These are phyloP conservation scores for Sitta carolinensis DNA, from an alignment of 2,797 vertebrate species.

Conservation along the genomic window DNA sequence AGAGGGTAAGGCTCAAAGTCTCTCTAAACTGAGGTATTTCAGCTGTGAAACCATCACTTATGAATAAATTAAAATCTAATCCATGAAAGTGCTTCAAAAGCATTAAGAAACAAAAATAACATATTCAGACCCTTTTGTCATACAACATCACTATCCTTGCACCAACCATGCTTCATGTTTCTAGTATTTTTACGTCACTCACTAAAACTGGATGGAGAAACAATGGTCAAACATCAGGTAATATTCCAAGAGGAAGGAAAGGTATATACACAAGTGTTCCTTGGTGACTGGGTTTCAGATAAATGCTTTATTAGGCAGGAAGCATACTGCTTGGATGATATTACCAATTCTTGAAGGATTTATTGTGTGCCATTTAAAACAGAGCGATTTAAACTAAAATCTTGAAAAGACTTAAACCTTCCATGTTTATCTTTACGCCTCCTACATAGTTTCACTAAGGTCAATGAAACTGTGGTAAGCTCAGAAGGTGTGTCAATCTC, in stretches of 20 bases:
- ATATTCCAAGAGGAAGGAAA: not conserved
- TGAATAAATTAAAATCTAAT: not conserved
- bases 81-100: not conserved
- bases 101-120: not conserved
- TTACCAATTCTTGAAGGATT: slow-evolving; percentile 3
- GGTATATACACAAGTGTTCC: not conserved
- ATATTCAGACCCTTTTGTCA: not conserved
- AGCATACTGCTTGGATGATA: not conserved
- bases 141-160: not conserved
- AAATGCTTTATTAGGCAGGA: not conserved
- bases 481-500: slow-evolving; percentile 1
- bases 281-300: not conserved
- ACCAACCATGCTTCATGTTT: not conserved
- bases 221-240: not conserved
- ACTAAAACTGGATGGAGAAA: not conserved
- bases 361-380: not conserved
- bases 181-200: not conserved
- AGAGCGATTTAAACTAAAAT: not conserved
- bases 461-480: slow-evolving; percentile 4
- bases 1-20: not conserved
- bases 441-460: not conserved
- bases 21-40: not conserved
- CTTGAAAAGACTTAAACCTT: not conserved
- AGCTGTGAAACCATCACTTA: not conserved
- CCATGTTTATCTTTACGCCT: not conserved